Percentiles rank a stretch among this genome's conserved stretches.
Conservation (phyloP, 1,140 invertebrate species). For the Zelostemma sp. region DNA sequence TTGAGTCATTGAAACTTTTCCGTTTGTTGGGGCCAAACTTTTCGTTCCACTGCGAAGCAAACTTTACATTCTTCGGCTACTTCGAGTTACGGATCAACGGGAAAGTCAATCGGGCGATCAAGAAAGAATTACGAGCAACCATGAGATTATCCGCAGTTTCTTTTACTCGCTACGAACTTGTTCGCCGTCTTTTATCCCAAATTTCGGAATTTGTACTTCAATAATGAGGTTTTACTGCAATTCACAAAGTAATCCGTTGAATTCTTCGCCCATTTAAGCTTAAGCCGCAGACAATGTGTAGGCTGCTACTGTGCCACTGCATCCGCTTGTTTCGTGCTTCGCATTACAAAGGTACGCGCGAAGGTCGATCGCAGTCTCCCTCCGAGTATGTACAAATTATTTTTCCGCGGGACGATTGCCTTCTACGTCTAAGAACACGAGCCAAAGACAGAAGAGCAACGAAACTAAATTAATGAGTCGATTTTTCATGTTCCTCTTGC, state of each 20-base stretch:
- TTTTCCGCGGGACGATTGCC: background rate
- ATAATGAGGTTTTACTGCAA: background rate
- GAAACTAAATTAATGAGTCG: too few relatives aligned
- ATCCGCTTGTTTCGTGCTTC: constrained; percentile 3
- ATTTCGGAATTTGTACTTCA: too few relatives aligned
- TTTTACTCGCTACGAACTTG: too few relatives aligned
- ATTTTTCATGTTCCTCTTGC: too few relatives aligned
- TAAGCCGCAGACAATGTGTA: constrained; percentile 1
- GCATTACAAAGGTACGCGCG: background rate
- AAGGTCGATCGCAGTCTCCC: background rate
- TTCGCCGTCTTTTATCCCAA: too few relatives aligned
- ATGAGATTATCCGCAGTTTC: too few relatives aligned
- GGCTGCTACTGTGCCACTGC: constrained; percentile 3
- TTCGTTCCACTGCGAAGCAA: constrained; percentile 4
- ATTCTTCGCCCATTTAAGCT: background rate
- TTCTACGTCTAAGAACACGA: background rate
- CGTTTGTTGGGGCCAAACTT: background rate
- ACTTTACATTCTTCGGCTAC: background rate
- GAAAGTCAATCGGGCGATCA: too few relatives aligned
- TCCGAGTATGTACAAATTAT: constrained; percentile 6
- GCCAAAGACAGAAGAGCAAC: too few relatives aligned
- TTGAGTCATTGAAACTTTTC: constrained; percentile 20
- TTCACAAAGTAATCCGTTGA: background rate
- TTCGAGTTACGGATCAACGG: too few relatives aligned
- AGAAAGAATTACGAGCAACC: too few relatives aligned